Evolutionary conservation across 1,140 invertebrate species (phyloP).

Genomic region (Drosophila equinoxialis): DNA sequence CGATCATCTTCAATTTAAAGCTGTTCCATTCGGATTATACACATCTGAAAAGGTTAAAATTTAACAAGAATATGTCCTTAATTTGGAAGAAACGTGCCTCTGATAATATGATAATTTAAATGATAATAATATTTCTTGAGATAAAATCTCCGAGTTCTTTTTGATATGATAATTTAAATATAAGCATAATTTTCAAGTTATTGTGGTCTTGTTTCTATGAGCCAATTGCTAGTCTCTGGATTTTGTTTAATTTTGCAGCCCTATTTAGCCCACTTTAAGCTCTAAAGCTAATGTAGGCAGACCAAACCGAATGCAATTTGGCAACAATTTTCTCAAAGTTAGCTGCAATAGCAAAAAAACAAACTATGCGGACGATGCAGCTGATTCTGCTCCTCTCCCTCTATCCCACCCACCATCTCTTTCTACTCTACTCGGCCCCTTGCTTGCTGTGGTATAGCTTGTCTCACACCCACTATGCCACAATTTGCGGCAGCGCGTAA

Average conservation of each 20-base stretch:
- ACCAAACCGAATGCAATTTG: constrained; percentile 70
- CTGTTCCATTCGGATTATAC: too few relatives aligned
- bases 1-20: too few relatives aligned
- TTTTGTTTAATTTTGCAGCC: constrained; percentile 1
- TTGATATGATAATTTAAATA: too few relatives aligned
- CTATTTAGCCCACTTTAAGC: constrained; percentile 35
- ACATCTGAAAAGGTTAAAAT: too few relatives aligned
- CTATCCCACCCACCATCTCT: background rate
- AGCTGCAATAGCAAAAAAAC: constrained; percentile 44
- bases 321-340: constrained; percentile 72
- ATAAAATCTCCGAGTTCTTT: too few relatives aligned
- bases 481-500: constrained; percentile 79
- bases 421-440: background rate
- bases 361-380: constrained; percentile 31
- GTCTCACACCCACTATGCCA: constrained; percentile 21
- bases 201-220: too few relatives aligned
- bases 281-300: constrained; percentile 42
- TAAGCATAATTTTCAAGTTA: background rate
- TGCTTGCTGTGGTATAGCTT: background rate
- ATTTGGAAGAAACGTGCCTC: too few relatives aligned
- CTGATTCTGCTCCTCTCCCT: background rate
- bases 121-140: too few relatives aligned
- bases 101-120: too few relatives aligned
- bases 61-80: too few relatives aligned
- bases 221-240: background rate